phyloP scores from a whole-genome alignment of 2,797 vertebrate species.

The Enteromius anoplus region DNA sequence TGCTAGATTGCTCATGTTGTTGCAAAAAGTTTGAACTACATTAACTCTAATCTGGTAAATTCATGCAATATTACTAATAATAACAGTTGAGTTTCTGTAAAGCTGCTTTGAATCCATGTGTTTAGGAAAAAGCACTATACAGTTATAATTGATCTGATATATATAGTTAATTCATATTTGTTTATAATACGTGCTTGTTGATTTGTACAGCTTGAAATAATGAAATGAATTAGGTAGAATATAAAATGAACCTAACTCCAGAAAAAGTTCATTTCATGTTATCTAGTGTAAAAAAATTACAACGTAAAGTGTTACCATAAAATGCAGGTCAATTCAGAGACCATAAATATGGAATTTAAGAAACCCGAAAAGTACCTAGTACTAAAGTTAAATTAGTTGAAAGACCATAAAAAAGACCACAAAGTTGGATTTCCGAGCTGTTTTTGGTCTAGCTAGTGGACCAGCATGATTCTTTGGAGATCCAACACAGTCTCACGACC shows the following conservation, averaged over 20 bases:
- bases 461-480: not conserved
- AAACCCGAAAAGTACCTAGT: not conserved
- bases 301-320: not conserved
- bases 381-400: not conserved
- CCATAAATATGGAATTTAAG: not conserved
- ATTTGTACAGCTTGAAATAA: not conserved
- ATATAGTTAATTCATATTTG: not conserved
- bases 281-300: not conserved
- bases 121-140: not conserved
- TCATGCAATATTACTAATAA: not conserved
- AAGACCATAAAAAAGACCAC: not conserved
- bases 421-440: not conserved
- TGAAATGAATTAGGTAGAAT: not conserved
- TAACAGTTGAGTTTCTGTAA: not conserved
- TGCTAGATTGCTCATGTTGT: not conserved
- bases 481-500: not conserved
- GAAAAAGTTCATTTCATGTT: not conserved
- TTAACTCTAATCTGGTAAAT: slow-evolving; percentile 1
- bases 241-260: not conserved
- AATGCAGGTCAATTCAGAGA: not conserved
- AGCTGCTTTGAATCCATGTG: not conserved
- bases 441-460: not conserved
- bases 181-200: not conserved
- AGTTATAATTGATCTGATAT: not conserved
- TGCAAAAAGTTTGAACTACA: not conserved